Evolutionary conservation across 1,140 invertebrate genomes (phyloP), one percentile per base, ranked within the genome.

Genomic region (Littorina saxatilis): DNA sequence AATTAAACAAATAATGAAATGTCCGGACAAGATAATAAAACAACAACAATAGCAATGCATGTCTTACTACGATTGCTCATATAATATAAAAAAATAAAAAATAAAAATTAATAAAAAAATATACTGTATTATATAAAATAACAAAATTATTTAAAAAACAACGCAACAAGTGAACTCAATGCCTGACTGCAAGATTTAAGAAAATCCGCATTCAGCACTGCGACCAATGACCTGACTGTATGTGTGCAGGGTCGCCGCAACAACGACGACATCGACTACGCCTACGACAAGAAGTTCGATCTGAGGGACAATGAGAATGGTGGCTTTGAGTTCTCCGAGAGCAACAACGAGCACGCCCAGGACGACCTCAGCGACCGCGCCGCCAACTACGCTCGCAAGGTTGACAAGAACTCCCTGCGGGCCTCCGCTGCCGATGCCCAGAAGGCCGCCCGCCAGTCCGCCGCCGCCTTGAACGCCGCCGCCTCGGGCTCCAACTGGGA

Each of bases 201-300:
- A n/a, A n/a, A n/a, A n/a, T n/a, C n/a, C n/a, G n/a, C n/a, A n/a
- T n/a, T n/a, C n/a, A n/a, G n/a, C n/a, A n/a, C n/a, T n/a, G n/a
- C n/a, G n/a, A n/a, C n/a, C n/a, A n/a, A n/a, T n/a, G n/a, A n/a
- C n/a, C n/a, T n/a, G n/a, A n/a, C n/a, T n/a, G n/a, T n/a, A n/a
- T n/a, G n/a, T n/a, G n/a, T n/a, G n/a, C 39, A 75, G 39, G 80
- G 80, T 63, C 70, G 72, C 29, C 70, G 70, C n/a, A 74, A 75
- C 39, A 61, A 76, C 37, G 80, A 81, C 58, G 58, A 68, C 58
- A 76, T 76, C 17, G 39, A 74, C 40, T 81, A 81, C 58, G 80
- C 68, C 27, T 81, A 74, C 58, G 80, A 81, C 73, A 81, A 81
- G 80, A 81, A 58, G 29, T 81, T 81, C 80, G 55, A 81, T 55